Evolutionary conservation across 2,113 vertebrate genomes (phyloP), one percentile per base, ranked within the genome.

Genomic region (Lampris megalopsis): DNA sequence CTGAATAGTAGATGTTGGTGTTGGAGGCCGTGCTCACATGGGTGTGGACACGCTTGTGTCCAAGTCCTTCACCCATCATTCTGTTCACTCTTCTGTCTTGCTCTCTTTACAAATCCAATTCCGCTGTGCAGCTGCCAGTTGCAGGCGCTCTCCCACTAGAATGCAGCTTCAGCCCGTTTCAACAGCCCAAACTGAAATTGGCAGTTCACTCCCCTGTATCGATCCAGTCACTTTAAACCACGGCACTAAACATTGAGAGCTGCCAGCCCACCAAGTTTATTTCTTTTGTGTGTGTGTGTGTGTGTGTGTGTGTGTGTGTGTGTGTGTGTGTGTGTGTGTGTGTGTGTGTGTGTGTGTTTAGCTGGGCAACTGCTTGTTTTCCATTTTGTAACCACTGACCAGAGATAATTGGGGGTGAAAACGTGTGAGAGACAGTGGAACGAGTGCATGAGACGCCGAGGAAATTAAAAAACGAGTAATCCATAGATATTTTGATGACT

Each of bases 121-220:
- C 82, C 79, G 82, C 75, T 89, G 71, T 80, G 83, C 83, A 77
- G 61, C 69, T 88, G 83, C 85, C 88, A 89, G 83, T 92, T 88
- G 81, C 76, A 85, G 76, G 75, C 88, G 63, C 73, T 79, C 69
- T 73, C 71, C 81, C 69, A 82, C 85, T 65, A 74, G 75, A 92
- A 86, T 81, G 83, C 83, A 86, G 72, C 48, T 35, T 74, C 57
- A 72, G 82, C 68, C 82, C 47, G 85, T 91, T 90, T 89, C 86
- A 86, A 87, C 86, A 77, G 84, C 89, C 81, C 84, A 92, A 90
- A 92, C 92, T 87, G 68, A 88, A 89, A 92, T 91, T 92, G 92
- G 89, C 88, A 89, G 91, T 92, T 93, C 89, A 88, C 87, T 89
- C 86, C 79, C 82, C 72, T 58, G 82, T 90, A 92, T 93, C 10